Evolutionary conservation across 2,888 invertebrate species (phyloP).

Genomic region (Eupithecia dodoneata): DNA sequence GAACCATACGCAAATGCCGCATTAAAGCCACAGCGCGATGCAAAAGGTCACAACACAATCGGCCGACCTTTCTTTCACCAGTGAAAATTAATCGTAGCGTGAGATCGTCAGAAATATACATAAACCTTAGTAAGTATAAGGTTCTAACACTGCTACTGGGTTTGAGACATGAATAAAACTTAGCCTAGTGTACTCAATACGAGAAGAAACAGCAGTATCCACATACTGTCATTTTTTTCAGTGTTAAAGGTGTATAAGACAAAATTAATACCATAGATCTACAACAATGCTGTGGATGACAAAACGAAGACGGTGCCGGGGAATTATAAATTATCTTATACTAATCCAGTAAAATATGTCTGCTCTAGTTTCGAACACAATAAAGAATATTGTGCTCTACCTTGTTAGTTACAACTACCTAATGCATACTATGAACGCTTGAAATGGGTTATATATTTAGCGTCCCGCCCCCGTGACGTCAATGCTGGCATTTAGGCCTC

Average conservation of each 20-base stretch:
- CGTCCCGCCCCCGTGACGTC: slow-evolving; percentile 75
- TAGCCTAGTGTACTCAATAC: neutral
- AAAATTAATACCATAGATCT: neutral
- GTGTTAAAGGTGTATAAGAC: neutral
- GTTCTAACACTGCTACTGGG: neutral
- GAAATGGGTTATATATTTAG: slow-evolving; percentile 62
- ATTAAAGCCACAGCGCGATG: slow-evolving; percentile 30
- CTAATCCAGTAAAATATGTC: neutral
- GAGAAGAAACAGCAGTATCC: neutral
- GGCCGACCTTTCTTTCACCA: slow-evolving; percentile 42
- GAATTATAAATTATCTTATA: neutral
- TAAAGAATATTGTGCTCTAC: neutral
- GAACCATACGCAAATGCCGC: slow-evolving; percentile 23
- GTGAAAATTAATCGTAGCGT: slow-evolving; percentile 39
- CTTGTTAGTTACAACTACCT: slow-evolving; percentile 2
- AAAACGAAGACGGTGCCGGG: neutral
- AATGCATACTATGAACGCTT: neutral
- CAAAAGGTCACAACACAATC: slow-evolving; percentile 34
- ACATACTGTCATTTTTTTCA: too few relatives aligned
- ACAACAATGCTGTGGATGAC: neutral
- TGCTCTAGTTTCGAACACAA: neutral
- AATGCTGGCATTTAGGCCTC: slow-evolving; percentile 78
- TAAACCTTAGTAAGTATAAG: neutral
- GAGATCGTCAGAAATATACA: slow-evolving; percentile 36
- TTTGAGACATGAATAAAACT: neutral